Evolutionary conservation across 1,140 invertebrate genomes (phyloP), one percentile per base, ranked within the genome.

Genomic region (Antheraea pernyi): DNA sequence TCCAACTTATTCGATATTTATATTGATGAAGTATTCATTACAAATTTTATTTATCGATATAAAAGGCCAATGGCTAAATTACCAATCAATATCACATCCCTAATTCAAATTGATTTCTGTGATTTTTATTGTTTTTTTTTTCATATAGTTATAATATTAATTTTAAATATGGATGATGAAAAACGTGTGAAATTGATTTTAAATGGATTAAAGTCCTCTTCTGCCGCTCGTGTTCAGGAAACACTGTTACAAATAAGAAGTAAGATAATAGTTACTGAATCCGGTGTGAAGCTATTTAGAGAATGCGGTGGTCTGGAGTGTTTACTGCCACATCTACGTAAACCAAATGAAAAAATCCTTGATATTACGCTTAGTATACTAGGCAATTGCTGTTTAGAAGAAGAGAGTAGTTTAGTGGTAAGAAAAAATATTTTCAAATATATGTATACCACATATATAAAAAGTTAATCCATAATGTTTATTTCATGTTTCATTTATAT

Each of bases 341-440:
- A 93, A 78, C 89, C 92, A 16, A 92, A 93, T 77, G 91, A 93
- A 84, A 92, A 86, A 77, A 91, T 93, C 58, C 77, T 93, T 19
- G 92, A 94, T 84, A 80, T 94, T 63, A 86, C 91, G 30, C 77
- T 94, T 71, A 94, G 94, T 77, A 94, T 94, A 77, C 83, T 94
- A 53, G 94, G 93, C n/a, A 94, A 94, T 82, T 92, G 94, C 77
- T 93, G 93, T 75, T 84, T 94, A 75, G 91, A 94, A 74, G 84
- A 89, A 72, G 86, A 91, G 74, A 85, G 86, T 66, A 86, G 84
- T 71, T 69, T 91, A 73, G 60, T 74, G 72, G 88, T 90, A 78
- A 76, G 84, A 86, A 42, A 42, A 42, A 42, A 42, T 4, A 42
- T 4, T 42, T 42, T 4, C 7, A 0, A 11, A 11, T 42, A n/a